These are phyloP conservation scores for Paramisgurnus dabryanus DNA, from an alignment of 2,113 vertebrate genomes.

Conservation along the genomic window DNA sequence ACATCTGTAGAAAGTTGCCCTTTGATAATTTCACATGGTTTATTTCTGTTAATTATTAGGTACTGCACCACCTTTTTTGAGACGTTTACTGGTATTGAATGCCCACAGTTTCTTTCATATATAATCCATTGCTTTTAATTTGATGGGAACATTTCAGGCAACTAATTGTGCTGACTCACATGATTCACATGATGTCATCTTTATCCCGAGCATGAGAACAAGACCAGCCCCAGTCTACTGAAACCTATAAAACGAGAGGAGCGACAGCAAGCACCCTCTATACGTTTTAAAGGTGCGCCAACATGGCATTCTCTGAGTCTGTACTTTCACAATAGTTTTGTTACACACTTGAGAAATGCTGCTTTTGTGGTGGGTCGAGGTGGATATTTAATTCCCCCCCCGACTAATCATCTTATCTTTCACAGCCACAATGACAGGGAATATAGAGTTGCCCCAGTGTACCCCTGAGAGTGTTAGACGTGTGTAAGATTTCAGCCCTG, in stretches of 20 bases:
- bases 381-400: background rate
- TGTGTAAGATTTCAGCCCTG: background rate
- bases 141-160: slow-evolving; percentile 1
- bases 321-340: background rate
- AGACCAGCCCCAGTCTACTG: slow-evolving; percentile 6
- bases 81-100: background rate
- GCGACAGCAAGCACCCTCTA: too few relatives aligned
- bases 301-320: background rate
- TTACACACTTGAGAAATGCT: background rate
- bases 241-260: too few relatives aligned
- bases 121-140: background rate
- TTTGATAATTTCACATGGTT: background rate
- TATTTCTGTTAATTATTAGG: background rate
- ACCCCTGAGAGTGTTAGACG: background rate
- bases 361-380: background rate
- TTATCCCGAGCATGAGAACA: slow-evolving; percentile 3
- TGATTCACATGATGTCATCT: slow-evolving; percentile 42
- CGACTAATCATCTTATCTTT: background rate
- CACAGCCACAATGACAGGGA: background rate
- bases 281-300: background rate
- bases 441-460: background rate
- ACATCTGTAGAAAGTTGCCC: background rate
- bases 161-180: slow-evolving; percentile 29
- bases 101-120: background rate
- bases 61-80: background rate